Percentiles rank a stretch among this genome's conserved stretches.
These are phyloP conservation scores for Haemorhous mexicanus DNA, from an alignment of 2,113 vertebrate species.

Conservation along the genomic window DNA sequence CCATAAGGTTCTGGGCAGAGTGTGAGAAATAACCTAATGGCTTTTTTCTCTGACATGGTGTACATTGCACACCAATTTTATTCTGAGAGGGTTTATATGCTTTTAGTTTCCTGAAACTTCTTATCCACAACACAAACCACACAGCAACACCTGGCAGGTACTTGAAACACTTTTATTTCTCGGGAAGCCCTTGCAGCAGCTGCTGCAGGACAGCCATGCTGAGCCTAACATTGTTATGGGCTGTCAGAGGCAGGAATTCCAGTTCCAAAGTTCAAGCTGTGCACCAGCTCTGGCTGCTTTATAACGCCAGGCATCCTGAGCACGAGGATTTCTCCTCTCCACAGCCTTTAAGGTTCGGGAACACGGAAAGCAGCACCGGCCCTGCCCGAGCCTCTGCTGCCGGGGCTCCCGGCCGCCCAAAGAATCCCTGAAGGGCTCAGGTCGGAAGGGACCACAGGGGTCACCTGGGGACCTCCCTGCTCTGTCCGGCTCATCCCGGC, in stretches of 20 bases:
- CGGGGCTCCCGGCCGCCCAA: neutral
- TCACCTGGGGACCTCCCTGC: neutral
- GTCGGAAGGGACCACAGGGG: neutral
- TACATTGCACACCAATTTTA: neutral
- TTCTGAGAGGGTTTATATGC: neutral
- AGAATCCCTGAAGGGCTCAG: accelerated
- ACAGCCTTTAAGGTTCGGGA: accelerated
- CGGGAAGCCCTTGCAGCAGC: neutral
- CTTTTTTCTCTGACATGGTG: accelerated
- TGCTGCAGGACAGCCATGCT: neutral
- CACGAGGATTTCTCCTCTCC: accelerated
- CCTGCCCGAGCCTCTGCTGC: neutral
- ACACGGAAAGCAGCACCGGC: neutral
- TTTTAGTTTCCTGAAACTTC: neutral
- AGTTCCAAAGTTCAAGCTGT: accelerated
- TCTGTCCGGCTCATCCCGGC: accelerated
- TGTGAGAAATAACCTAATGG: accelerated
- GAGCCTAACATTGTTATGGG: accelerated
- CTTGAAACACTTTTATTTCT: too few relatives aligned
- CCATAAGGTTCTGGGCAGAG: neutral
- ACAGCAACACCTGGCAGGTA: neutral
- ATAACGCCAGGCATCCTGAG: accelerated
- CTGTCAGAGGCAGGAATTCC: neutral
- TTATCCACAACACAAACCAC: too few relatives aligned
- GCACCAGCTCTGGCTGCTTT: accelerated